Conservation (phyloP, 92 coral and sea anemone genomes). For the Porites rus region DNA sequence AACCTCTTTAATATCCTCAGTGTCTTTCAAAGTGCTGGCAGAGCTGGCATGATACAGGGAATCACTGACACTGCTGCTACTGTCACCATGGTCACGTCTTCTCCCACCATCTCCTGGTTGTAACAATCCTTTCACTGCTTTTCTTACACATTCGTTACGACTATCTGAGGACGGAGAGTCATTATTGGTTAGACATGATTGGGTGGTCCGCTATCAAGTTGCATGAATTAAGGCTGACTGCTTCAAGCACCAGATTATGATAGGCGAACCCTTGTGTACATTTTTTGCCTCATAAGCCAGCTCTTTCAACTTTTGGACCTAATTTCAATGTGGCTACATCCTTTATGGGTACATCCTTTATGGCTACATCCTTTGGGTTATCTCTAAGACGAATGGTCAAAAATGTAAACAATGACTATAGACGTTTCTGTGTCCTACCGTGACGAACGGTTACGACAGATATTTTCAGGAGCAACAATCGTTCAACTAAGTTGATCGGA, state of each 20-base stretch:
- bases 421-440: no score
- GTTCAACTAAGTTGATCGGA: no score
- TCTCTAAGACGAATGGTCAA: no score
- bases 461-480: no score
- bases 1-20: constrained; percentile 84
- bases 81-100: constrained; percentile 27
- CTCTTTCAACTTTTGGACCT: no score
- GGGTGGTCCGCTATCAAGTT: neutral
- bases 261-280: no score
- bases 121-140: constrained; percentile 79
- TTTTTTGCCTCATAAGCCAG: no score
- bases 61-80: constrained; percentile 64
- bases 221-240: neutral
- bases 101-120: constrained; percentile 54
- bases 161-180: constrained; percentile 63
- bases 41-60: constrained; percentile 63
- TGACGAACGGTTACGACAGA: no score
- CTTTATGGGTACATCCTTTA: no score
- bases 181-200: neutral
- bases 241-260: neutral
- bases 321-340: no score
- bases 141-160: constrained; percentile 78
- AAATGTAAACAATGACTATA: no score
- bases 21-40: constrained; percentile 78
- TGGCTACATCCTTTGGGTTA: no score